A percentile compares a stretch with the other conserved stretches of the same genome.
Conservation (phyloP, 2,888 invertebrate species). For the Mythimna ferrago region DNA sequence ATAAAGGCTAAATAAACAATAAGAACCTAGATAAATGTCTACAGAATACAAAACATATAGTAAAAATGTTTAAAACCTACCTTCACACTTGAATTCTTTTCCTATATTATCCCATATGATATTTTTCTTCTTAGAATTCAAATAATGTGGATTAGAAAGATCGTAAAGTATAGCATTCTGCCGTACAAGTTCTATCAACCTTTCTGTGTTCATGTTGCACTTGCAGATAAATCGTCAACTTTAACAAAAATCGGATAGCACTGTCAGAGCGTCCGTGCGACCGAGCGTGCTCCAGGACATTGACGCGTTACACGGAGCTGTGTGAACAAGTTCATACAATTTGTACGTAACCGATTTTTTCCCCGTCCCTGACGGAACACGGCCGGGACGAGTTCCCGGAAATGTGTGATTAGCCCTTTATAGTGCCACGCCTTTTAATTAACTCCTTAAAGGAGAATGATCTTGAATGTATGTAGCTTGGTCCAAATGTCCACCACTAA, state of each 20-base stretch:
- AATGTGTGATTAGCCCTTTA: neutral
- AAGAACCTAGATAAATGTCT: no score
- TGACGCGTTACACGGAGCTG: neutral
- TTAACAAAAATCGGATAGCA: constrained; percentile 5
- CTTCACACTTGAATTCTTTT: no score
- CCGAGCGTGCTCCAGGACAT: neutral
- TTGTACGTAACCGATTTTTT: constrained; percentile 12
- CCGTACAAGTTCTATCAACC: neutral
- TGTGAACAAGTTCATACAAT: constrained; percentile 7
- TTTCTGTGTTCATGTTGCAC: constrained; percentile 1
- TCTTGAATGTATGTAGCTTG: no score
- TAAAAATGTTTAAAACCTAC: no score
- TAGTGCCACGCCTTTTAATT: no score
- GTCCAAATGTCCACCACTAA: no score
- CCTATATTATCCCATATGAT: neutral
- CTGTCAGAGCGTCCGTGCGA: constrained; percentile 7
- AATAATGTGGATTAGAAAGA: constrained; percentile 3
- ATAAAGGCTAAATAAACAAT: no score
- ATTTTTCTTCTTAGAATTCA: constrained; percentile 9
- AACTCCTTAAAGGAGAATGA: no score
- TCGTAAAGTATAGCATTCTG: neutral
- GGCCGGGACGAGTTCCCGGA: neutral
- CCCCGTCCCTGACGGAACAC: constrained; percentile 13
- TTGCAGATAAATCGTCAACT: constrained; percentile 6
- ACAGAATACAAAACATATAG: no score